phyloP scores from a whole-genome alignment of 2,113 vertebrate species.

The Oncorhynchus mykiss region DNA sequence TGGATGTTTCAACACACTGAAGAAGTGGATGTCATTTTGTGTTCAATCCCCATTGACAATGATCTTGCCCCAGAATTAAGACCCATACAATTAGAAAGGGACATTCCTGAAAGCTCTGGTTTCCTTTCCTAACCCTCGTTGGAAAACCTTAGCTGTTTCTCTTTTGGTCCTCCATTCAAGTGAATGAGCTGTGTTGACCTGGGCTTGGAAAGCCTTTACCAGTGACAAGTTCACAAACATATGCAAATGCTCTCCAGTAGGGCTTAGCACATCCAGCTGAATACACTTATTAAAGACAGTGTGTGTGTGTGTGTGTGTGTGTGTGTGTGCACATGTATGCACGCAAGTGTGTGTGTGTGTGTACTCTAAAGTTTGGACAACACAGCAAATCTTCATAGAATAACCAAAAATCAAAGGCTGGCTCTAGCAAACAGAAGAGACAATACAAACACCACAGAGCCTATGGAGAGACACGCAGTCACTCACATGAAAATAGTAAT shows the following conservation, averaged over 20 bases:
- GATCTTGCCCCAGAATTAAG: too few species aligned
- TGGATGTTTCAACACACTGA: neutral
- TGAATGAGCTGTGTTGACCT: conserved; percentile 63
- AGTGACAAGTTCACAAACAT: conserved; percentile 54
- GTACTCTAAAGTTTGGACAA: conserved; percentile 25
- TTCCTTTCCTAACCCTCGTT: conserved; percentile 20
- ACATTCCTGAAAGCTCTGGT: conserved; percentile 45
- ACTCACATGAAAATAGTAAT: conserved; percentile 54
- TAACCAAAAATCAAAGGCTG: conserved; percentile 69
- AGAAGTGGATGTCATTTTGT: too few species aligned
- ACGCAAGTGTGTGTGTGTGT: too few species aligned
- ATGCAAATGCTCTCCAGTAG: too few species aligned
- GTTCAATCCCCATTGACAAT: too few species aligned
- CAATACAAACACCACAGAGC: conserved; percentile 64
- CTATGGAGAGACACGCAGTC: conserved; percentile 38
- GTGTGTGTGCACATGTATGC: too few species aligned
- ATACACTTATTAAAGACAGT: too few species aligned
- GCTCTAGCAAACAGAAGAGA: conserved; percentile 66
- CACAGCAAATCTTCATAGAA: conserved; percentile 70
- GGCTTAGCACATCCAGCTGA: too few species aligned
- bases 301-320: too few species aligned
- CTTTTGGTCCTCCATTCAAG: conserved; percentile 67
- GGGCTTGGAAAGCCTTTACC: conserved; percentile 65
- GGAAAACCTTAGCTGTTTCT: conserved; percentile 58
- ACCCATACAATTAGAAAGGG: neutral